Conservation (phyloP, 2,113 vertebrate genomes). For the Semicossyphus pulcher region DNA sequence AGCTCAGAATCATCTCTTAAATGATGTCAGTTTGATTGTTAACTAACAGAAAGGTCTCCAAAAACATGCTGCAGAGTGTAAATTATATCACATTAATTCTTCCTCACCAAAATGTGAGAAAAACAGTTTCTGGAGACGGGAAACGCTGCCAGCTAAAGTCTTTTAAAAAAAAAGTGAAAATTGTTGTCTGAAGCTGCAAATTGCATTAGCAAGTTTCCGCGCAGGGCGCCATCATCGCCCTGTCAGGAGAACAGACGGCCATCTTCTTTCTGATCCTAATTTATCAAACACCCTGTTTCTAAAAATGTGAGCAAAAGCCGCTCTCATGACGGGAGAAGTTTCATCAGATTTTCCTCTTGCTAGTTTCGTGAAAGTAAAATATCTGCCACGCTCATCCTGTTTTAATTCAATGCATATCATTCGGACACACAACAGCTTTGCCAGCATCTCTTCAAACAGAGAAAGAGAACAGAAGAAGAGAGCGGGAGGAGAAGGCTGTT, state of each 20-base stretch:
- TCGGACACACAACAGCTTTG: slow-evolving; percentile 28
- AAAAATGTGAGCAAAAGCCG: not conserved
- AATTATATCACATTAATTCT: slow-evolving; percentile 33
- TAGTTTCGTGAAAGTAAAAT: not conserved
- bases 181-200: slow-evolving; percentile 36
- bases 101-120: slow-evolving; percentile 11
- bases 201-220: slow-evolving; percentile 21
- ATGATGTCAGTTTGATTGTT: not conserved
- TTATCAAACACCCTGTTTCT: not conserved
- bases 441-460: slow-evolving; percentile 1
- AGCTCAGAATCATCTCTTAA: not conserved
- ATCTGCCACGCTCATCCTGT: not conserved
- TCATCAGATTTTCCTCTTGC: not conserved
- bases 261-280: slow-evolving; percentile 5
- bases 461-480: not conserved
- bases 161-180: slow-evolving; percentile 18
- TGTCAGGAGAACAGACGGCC: slow-evolving; percentile 18
- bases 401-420: not conserved
- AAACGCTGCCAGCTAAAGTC: slow-evolving; percentile 24
- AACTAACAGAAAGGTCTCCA: not conserved
- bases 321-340: not conserved
- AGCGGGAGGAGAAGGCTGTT: slow-evolving; percentile 23
- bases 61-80: slow-evolving; percentile 17
- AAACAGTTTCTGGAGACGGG: slow-evolving; percentile 8
- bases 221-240: not conserved